phyloP scores from a whole-genome alignment of 2,797 vertebrate genomes.

The Acridotheres tristis region DNA sequence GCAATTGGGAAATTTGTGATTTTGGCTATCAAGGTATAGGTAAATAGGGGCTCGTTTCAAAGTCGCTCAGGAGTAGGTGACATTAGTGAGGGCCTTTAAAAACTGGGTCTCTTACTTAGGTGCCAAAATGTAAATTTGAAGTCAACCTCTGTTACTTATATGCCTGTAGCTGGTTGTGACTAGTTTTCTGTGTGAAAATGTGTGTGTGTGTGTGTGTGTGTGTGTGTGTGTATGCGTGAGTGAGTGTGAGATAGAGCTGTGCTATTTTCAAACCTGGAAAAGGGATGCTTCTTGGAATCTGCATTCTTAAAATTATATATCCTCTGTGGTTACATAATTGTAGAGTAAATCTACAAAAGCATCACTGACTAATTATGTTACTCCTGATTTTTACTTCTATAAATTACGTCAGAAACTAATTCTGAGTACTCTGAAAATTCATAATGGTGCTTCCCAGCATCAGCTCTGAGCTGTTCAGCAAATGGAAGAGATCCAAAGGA shows the following conservation, averaged over 20 bases:
- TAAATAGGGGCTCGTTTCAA: background rate
- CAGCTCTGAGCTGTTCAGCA: background rate
- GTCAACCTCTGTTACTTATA: background rate
- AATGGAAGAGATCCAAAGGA: constrained; percentile 5
- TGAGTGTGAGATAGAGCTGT: background rate
- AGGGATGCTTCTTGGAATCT: constrained; percentile 7
- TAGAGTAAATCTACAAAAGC: constrained; percentile 25
- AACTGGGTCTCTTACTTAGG: background rate
- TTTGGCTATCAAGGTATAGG: background rate
- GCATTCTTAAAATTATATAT: constrained; percentile 37
- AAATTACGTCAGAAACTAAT: background rate
- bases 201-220: background rate
- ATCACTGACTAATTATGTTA: background rate
- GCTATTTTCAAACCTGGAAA: constrained; percentile 18
- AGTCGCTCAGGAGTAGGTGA: background rate
- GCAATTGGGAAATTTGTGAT: background rate
- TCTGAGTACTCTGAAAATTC: constrained; percentile 13
- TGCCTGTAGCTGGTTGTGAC: background rate
- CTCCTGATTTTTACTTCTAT: background rate
- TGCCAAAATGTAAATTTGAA: background rate
- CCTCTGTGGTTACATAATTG: constrained; percentile 5
- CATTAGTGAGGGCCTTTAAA: background rate
- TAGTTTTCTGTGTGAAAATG: background rate
- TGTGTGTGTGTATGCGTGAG: background rate
- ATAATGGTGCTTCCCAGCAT: background rate